Base-by-base conservation (phyloP, 2,888 invertebrate genomes). In the Mimas tiliae region DNA sequence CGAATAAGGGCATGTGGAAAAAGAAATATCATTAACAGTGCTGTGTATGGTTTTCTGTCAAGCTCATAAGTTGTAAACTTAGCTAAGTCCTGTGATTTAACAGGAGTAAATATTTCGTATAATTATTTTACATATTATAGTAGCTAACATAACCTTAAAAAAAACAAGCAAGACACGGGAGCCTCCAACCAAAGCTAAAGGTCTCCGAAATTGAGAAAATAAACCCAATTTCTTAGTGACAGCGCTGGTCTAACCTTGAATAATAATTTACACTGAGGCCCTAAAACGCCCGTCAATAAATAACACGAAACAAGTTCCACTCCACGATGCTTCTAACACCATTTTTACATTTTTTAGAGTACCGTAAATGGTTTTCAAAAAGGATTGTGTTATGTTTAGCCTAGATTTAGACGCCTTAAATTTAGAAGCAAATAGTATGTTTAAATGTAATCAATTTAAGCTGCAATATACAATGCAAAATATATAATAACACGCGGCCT, bases 241-340 rank as follows among this genome's bases (percentile, higher is more conserved):
- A 58, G 42, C 19, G 27, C 27, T 0, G 42, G 19, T 33, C 50
- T 63, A 51, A 63, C 63, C 63, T 63, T 63, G 63, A 58, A 58
- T 58, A 58, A 65, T 58, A 66, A 52, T 68, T 64, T 55, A 68
- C 66, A 65, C 65, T 27, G 47, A 16, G 53, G 65, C 58, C 55
- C 66, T 63, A 63, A 63, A 69, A 65, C 63, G 33, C 62, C 53
- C 66, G 48, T 67, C 63, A 70, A 69, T 70, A 72, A 72, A 70
- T 69, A 72, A 70, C 55, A 38, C 58, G 19, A 42, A 58, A 69
- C 65, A 51, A 64, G 63, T 58, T 58, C 42, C n/a, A n/a, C n/a
- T 19, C 33, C 16, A 14, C 58, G 48, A 53, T n/a, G 53, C 21
- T 53, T 55, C 55, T 58, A 58, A 58, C 58, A 21, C 58, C 42